These are phyloP conservation scores for Cecropterus lyciades DNA, from an alignment of 1,140 invertebrate species.

Conservation along the genomic window DNA sequence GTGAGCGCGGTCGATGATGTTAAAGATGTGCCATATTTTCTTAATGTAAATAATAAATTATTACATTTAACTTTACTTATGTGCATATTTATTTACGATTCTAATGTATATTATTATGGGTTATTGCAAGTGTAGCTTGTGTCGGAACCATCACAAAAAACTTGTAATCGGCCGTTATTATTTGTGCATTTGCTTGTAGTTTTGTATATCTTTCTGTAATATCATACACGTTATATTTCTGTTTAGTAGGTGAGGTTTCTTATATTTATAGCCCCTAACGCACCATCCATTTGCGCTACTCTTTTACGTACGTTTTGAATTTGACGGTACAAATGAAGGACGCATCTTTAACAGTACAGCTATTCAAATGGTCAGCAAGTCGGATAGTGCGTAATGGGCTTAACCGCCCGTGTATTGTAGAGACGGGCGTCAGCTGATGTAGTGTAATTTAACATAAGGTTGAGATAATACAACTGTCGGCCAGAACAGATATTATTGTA, in stretches of 20 bases:
- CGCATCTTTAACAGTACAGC: too few relatives aligned
- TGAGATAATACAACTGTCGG: conserved; percentile 29
- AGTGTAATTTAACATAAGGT: conserved; percentile 28
- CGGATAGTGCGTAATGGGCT: conserved; percentile 23
- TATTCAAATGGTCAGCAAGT: not conserved
- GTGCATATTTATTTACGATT: conserved; percentile 79
- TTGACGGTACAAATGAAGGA: not conserved
- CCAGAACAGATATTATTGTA: conserved; percentile 50
- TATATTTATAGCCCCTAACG: conserved; percentile 20
- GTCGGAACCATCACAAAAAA: conserved; percentile 70
- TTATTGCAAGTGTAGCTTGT: conserved; percentile 53
- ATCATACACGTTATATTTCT: conserved; percentile 39
- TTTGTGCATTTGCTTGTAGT: conserved; percentile 81
- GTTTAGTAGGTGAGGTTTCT: conserved; percentile 20
- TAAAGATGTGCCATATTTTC: conserved; percentile 83
- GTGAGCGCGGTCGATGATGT: conserved; percentile 66
- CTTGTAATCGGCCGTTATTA: conserved; percentile 59
- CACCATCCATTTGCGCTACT: conserved; percentile 8
- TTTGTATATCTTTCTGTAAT: conserved; percentile 64
- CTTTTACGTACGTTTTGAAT: conserved; percentile 1
- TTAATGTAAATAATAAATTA: conserved; percentile 84
- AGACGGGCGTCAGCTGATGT: conserved; percentile 17
- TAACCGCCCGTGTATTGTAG: conserved; percentile 19
- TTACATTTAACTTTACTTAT: conserved; percentile 74
- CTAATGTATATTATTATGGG: conserved; percentile 63